Evolutionary conservation across 2,797 vertebrate genomes (phyloP).

Genomic region (Podargus strigoides): DNA sequence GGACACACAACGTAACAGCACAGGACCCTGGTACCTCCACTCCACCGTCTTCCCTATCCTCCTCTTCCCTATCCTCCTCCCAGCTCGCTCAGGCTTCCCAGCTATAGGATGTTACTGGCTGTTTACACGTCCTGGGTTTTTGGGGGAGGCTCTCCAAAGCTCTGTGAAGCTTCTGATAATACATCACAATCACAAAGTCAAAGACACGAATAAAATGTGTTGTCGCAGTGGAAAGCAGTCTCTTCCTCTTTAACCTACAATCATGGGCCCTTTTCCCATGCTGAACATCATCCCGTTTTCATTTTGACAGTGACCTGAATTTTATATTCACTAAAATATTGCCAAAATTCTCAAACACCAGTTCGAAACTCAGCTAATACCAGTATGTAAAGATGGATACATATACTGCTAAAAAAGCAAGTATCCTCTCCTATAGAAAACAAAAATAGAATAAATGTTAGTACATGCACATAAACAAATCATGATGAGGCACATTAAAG

Average conservation of each 20-base stretch:
- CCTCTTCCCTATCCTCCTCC: not conserved
- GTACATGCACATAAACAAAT: not conserved
- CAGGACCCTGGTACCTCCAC: not conserved
- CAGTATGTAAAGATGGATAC: not conserved
- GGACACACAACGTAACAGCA: accelerated
- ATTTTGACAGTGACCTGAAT: not conserved
- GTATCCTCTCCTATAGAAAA: not conserved
- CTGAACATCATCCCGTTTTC: not conserved
- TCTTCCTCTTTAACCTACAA: not conserved
- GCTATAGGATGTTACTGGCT: not conserved
- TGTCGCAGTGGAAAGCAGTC: not conserved
- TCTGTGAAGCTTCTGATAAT: not conserved
- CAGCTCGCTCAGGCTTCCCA: not conserved
- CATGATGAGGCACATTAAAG: not conserved
- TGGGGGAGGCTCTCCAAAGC: not conserved
- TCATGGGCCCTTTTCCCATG: not conserved
- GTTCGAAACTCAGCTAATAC: not conserved
- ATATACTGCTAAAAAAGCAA: not conserved
- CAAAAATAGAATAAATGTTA: not conserved
- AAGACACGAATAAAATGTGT: not conserved
- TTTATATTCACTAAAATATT: not conserved
- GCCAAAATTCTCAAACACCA: not conserved
- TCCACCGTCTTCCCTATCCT: not conserved
- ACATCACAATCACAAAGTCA: not conserved
- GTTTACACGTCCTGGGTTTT: accelerated